Evolutionary conservation across 2,888 invertebrate genomes (phyloP), one percentile per base, ranked within the genome.

Genomic region (Apotomis betuletana): DNA sequence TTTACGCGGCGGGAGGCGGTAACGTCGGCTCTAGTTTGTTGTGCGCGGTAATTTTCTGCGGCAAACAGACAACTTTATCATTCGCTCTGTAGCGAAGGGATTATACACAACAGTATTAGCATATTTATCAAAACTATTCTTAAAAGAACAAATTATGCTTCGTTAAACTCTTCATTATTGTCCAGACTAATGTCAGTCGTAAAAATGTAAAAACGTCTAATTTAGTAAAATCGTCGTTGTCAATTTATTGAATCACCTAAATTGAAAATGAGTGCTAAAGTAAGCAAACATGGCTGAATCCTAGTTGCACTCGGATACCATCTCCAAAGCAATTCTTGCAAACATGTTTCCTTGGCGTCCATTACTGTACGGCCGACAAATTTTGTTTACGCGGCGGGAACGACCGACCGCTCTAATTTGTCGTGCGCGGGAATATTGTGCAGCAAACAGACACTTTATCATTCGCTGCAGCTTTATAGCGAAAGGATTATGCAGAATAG

Each of bases 1-100:
- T 64, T 64, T 64, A 54, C 63, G 46, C 49, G 36, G 10, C 10
- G 15, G 13, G 54, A 15, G 54, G 41, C 27, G 13, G 54, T 10
- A 64, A 54, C 27, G 38, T 41, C 54, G 15, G 63, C 63, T 41
- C 78, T 83, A 79, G 82, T 83, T 83, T 83, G 80, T 78, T 77
- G 78, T 51, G 77, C 76, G 77, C 67, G 64, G 74, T 72, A 73
- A 77, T 76, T 77, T 79, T 78, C 76, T 75, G 74, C 74, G 75
- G 75, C 77, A 78, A 80, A 82, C 78, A 79, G 79, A 59, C 78
- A 77, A 27, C 77, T 73, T 69, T 58, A 46, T 69, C 70, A 49
- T 9, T 60, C 54, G 44, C 10, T 69, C 55, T 54, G 51, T 59
- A 15, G 49, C 5, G 49, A 9, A 2, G 41, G 36, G 55, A 36